Evolutionary conservation across 2,888 invertebrate species (phyloP).

Genomic region (Mycogona germanica): DNA sequence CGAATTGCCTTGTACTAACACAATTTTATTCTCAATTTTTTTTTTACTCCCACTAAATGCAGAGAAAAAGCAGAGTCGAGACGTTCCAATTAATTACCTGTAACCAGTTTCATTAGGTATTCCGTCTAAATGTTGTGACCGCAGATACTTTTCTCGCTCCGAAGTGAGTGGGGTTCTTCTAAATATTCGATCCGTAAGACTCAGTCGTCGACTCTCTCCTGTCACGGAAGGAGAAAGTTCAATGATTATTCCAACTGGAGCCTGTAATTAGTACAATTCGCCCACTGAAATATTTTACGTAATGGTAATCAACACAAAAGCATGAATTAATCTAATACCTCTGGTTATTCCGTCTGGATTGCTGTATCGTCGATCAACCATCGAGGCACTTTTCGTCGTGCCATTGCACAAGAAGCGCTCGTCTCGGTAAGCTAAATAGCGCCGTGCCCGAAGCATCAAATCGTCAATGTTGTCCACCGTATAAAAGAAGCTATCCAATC

Average conservation of each 20-base stretch:
- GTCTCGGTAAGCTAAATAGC: conserved; percentile 65
- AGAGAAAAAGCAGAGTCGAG: not conserved
- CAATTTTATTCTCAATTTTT: no score
- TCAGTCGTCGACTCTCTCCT: conserved; percentile 56
- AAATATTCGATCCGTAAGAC: conserved; percentile 56
- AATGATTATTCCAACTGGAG: not conserved
- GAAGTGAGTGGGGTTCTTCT: conserved; percentile 41
- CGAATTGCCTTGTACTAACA: no score
- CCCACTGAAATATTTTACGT: no score
- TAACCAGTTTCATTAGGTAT: conserved; percentile 28
- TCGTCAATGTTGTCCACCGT: conserved; percentile 40
- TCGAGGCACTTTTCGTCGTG: not conserved
- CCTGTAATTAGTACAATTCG: no score
- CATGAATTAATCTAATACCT: not conserved
- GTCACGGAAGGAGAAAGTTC: no score
- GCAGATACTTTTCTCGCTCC: not conserved
- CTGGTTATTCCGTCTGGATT: conserved; percentile 15
- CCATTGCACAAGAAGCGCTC: conserved; percentile 42
- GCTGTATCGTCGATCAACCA: conserved; percentile 16
- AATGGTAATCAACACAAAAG: no score
- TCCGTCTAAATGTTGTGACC: conserved; percentile 22
- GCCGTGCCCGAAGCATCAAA: conserved; percentile 61
- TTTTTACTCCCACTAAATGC: no score
- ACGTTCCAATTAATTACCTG: conserved; percentile 26
- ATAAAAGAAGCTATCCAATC: conserved; percentile 55